phyloP scores from a whole-genome alignment of 2,888 invertebrate genomes.

The Sinodicranocentrus sp. region DNA sequence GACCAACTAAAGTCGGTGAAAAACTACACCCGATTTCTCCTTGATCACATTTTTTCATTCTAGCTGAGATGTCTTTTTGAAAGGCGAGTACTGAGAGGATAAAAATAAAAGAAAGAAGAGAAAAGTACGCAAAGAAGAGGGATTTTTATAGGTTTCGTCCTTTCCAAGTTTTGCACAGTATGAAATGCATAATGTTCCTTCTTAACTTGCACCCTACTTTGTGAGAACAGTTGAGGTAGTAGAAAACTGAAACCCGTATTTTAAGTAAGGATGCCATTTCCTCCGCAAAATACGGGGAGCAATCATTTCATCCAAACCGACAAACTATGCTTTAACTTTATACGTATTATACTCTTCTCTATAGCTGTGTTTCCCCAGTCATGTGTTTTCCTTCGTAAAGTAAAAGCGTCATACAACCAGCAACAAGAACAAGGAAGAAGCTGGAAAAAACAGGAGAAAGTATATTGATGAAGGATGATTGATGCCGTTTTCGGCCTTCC shows the following conservation, averaged over 20 bases:
- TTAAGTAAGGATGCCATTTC: too few species aligned
- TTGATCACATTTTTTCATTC: constrained; percentile 52
- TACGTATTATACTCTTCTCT: too few species aligned
- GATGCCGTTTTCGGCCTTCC: constrained; percentile 72
- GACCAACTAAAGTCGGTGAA: constrained; percentile 51
- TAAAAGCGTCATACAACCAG: not conserved
- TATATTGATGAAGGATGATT: constrained; percentile 73
- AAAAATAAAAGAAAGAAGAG: constrained; percentile 10
- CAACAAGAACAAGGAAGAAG: constrained; percentile 32
- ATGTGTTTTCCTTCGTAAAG: not conserved
- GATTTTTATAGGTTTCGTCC: constrained; percentile 39
- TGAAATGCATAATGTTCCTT: not conserved
- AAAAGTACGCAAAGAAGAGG: constrained; percentile 22
- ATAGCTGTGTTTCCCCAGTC: too few species aligned
- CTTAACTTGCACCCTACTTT: too few species aligned
- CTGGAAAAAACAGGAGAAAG: constrained; percentile 21
- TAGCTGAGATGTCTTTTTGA: constrained; percentile 49
- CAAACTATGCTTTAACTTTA: too few species aligned
- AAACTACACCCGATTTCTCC: constrained; percentile 62
- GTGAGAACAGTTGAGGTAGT: too few species aligned
- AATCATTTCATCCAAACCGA: too few species aligned
- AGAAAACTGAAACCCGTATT: too few species aligned
- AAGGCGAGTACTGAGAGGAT: constrained; percentile 2
- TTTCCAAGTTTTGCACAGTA: constrained; percentile 21
- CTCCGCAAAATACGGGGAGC: too few species aligned